Conservation (phyloP, 2,797 vertebrate species). For the Clamator glandarius region DNA sequence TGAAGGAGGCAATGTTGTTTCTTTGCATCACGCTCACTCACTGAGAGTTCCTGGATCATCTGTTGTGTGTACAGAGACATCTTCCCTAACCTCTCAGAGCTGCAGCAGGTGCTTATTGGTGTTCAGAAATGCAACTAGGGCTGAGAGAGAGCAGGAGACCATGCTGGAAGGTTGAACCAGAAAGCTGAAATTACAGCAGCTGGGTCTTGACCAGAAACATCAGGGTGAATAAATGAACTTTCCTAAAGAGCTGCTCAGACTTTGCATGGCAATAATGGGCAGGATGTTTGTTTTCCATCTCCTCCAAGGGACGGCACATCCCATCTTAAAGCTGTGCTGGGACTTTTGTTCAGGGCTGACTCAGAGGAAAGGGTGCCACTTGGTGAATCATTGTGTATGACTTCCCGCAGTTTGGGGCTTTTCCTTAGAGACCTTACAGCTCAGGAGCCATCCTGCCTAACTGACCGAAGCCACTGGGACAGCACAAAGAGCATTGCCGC, state of each 20-base stretch:
- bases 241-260: not conserved
- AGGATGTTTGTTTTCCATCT: slow-evolving; percentile 60
- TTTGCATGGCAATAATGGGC: not conserved
- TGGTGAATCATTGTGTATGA: not conserved
- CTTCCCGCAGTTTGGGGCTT: not conserved
- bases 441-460: not conserved
- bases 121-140: not conserved
- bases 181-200: not conserved
- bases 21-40: not conserved
- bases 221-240: not conserved
- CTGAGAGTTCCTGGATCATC: not conserved
- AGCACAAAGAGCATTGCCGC: not conserved
- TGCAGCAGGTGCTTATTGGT: not conserved
- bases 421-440: not conserved
- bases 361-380: slow-evolving; percentile 61
- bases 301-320: not conserved
- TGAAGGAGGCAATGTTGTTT: not conserved
- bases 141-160: not conserved
- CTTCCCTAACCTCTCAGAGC: not conserved
- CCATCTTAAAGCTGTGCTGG: not conserved
- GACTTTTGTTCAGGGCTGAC: slow-evolving; percentile 41
- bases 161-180: not conserved
- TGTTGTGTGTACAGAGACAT: not conserved
- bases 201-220: slow-evolving; percentile 18
- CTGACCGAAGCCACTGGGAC: not conserved